Percentiles rank a stretch among this genome's conserved stretches.
phyloP scores from a whole-genome alignment of 2,113 vertebrate genomes.

The Heloderma charlesbogerti region DNA sequence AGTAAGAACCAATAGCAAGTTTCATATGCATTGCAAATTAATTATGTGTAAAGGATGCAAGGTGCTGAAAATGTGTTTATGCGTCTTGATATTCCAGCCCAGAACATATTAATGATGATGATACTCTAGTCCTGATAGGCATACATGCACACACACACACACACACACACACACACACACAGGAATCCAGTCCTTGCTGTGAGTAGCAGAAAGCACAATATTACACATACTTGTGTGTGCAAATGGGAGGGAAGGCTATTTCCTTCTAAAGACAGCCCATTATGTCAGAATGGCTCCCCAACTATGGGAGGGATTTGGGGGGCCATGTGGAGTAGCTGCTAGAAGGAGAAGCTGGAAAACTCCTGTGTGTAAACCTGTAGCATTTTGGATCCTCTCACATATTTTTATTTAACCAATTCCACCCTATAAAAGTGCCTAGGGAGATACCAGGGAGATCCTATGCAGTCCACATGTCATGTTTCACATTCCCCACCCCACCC shows the following conservation, averaged over 20 bases:
- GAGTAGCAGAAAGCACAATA: not conserved
- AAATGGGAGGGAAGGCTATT: not conserved
- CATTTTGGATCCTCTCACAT: not conserved
- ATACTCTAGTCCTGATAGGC: not conserved
- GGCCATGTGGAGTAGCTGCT: accelerated
- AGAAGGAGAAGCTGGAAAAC: not conserved
- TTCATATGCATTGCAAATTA: not conserved
- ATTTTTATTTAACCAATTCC: not conserved
- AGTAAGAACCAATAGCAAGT: not conserved
- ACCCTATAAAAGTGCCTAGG: not conserved
- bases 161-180: too few relatives aligned
- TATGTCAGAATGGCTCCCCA: not conserved
- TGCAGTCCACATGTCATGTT: not conserved
- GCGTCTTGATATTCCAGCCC: not conserved
- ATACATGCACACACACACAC: not conserved
- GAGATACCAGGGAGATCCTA: not conserved
- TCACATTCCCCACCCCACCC: not conserved
- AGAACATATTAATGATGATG: not conserved
- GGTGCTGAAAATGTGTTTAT: not conserved
- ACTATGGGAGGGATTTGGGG: not conserved
- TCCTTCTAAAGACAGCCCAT: not conserved
- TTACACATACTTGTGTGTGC: not conserved
- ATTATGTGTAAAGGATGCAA: not conserved
- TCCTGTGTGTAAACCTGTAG: not conserved
- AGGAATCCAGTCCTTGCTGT: not conserved